Evolutionary conservation across 2,888 invertebrate species (phyloP), one percentile per base, ranked within the genome.

Genomic region (Drosophila macrospina): DNA sequence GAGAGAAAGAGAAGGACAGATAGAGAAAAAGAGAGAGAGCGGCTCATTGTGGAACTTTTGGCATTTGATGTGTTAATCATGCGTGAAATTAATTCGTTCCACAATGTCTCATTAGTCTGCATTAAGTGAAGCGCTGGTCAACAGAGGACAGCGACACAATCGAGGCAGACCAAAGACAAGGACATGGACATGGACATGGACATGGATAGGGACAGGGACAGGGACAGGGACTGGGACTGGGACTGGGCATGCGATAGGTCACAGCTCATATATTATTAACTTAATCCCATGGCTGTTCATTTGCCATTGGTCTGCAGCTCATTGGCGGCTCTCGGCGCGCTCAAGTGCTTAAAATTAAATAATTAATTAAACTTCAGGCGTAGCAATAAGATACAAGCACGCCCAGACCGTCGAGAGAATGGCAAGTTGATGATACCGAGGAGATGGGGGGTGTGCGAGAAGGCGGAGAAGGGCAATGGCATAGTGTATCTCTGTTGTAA

Each of bases 31-130:
- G 36, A 50, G 36, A 24, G 44, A 32, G 11, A 7, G 13, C 7
- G 16, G 26, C 16, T 30, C 30, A 36, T 39, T 36, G 42, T 61
- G 55, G 41, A 52, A 65, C 57, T 69, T 72, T 54, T 78, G 74
- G 67, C 74, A 77, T 82, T 82, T 89, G 89, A 86, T 87, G 89
- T 88, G 89, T 89, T 90, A 89, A 89, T 90, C 89, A 89, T 88
- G 89, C 90, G 85, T 88, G 82, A 90, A 89, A 89, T 89, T 89
- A 90, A 90, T 89, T 89, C 88, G 85, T 80, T 85, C 82, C 87
- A 82, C 88, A 86, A 79, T 84, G 89, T 86, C 87, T 82, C 89
- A 90, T 89, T 89, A 88, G 90, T 86, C 89, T 89, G 90, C 80
- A 89, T 89, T 89, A 90, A 84, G 72, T 80, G 80, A 73, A 84